phyloP scores from a whole-genome alignment of 2,797 vertebrate species.

The Delichon dasypus region DNA sequence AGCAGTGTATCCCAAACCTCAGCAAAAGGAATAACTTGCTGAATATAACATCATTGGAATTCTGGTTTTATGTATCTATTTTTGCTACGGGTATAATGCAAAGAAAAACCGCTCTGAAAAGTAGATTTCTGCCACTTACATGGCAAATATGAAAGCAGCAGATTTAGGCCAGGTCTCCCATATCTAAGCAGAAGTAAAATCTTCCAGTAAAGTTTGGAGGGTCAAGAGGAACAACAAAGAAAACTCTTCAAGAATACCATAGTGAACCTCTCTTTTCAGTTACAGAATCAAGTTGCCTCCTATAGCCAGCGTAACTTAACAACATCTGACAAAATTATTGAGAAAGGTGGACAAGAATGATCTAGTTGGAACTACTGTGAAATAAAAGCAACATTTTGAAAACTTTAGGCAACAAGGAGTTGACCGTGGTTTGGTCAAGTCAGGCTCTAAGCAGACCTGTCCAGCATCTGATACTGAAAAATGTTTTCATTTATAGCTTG shows the following conservation, averaged over 20 bases:
- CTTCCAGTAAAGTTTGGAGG: background rate
- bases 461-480: background rate
- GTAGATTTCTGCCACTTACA: background rate
- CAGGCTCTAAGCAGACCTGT: background rate
- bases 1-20: fast-evolving
- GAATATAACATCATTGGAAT: background rate
- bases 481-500: background rate
- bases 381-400: background rate
- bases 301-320: background rate
- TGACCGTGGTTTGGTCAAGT: background rate
- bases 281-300: background rate
- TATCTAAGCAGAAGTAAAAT: background rate
- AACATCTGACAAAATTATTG: background rate
- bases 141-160: background rate
- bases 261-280: background rate
- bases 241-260: background rate
- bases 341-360: background rate
- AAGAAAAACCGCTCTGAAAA: background rate
- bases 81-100: background rate
- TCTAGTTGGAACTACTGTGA: background rate
- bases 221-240: background rate
- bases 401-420: background rate
- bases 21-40: background rate
- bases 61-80: background rate
- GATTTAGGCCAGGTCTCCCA: background rate